Evolutionary conservation across 2,113 vertebrate species (phyloP).

Genomic region (Suricata suricatta): DNA sequence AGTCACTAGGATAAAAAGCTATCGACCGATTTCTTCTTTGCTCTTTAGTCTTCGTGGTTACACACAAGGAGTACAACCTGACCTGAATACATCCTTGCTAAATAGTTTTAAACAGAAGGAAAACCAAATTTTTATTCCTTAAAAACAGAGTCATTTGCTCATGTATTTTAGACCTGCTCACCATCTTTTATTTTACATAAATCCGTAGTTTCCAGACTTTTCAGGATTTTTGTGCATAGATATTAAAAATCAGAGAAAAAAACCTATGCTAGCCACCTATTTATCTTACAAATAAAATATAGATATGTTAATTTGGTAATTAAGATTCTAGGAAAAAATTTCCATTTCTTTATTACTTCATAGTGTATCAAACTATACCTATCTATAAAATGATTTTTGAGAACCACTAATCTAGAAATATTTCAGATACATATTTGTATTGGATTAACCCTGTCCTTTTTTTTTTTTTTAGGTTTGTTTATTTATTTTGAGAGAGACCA

Average conservation of each 20-base stretch:
- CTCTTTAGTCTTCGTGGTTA: background rate
- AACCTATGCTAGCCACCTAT: background rate
- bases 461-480: too few species aligned
- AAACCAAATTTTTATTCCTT: constrained; percentile 9
- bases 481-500: too few species aligned
- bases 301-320: background rate
- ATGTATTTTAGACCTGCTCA: background rate
- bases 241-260: constrained; percentile 20
- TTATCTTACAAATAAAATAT: background rate
- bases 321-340: background rate
- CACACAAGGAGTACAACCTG: background rate
- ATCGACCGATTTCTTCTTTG: background rate
- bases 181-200: background rate
- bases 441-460: background rate
- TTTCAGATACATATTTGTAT: background rate
- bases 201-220: constrained; percentile 1
- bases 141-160: background rate
- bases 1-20: background rate
- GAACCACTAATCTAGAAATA: constrained; percentile 15
- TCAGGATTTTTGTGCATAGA: background rate
- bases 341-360: background rate
- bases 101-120: background rate
- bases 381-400: background rate
- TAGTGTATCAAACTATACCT: background rate
- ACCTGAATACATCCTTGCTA: background rate